Evolutionary conservation across 53 echinoderm and acorn worm genomes (phyloP).

Genomic region (Pentamera pediparva): DNA sequence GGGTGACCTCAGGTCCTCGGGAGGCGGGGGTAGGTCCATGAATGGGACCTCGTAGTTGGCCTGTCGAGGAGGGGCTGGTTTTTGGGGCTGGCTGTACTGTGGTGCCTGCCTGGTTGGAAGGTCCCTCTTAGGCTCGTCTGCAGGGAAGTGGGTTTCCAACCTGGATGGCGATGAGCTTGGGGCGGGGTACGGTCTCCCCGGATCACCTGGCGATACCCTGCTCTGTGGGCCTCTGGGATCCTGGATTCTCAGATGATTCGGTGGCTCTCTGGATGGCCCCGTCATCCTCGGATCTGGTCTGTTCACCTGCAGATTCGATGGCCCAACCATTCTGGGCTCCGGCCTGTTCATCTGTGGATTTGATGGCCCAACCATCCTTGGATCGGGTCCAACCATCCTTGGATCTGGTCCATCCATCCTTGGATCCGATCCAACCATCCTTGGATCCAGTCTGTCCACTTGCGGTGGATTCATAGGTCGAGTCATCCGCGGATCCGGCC

Average conservation of each 20-base stretch:
- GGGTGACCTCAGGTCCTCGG: constrained; percentile 49
- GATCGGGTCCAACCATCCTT: background rate
- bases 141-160: constrained; percentile 21
- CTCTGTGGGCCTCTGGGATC: background rate
- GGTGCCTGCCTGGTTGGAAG: constrained; percentile 14
- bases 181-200: background rate
- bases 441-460: too few species aligned
- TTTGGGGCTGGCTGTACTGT: constrained; percentile 5
- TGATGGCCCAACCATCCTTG: background rate
- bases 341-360: background rate
- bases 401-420: constrained; percentile 4
- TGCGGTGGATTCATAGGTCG: too few species aligned
- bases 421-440: background rate
- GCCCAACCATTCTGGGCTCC: background rate
- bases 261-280: background rate
- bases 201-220: background rate
- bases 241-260: too few species aligned
- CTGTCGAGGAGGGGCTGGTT: constrained; percentile 44
- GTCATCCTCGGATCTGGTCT: background rate
- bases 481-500: too few species aligned
- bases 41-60: constrained; percentile 25
- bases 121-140: constrained; percentile 25
- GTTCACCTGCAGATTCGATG: background rate
- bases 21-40: constrained; percentile 68
- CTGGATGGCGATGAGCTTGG: background rate